phyloP scores from a whole-genome alignment of 2,113 vertebrate species.

The Etheostoma cragini region DNA sequence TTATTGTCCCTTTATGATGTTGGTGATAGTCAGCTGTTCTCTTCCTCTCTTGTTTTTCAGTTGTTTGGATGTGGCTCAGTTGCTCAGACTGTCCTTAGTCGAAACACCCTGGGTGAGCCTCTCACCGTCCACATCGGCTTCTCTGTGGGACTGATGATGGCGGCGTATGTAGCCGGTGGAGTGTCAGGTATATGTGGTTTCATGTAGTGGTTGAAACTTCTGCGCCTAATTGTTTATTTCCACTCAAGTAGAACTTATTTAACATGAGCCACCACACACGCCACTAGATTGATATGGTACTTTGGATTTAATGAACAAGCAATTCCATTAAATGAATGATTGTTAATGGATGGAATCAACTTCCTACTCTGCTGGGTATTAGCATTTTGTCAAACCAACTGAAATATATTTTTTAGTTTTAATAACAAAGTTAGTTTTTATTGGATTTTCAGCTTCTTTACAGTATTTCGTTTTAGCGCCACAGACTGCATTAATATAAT shows the following conservation, averaged over 20 bases:
- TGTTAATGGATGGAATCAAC: background rate
- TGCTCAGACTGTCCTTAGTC: slow-evolving; percentile 91
- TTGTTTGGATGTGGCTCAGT: slow-evolving; percentile 90
- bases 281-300: background rate
- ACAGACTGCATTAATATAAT: slow-evolving; percentile 33
- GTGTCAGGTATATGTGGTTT: slow-evolving; percentile 88
- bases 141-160: slow-evolving; percentile 89
- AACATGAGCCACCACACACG: background rate
- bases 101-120: slow-evolving; percentile 86
- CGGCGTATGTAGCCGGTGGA: slow-evolving; percentile 89
- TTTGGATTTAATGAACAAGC: background rate
- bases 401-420: background rate
- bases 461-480: background rate
- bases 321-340: background rate
- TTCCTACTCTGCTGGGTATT: background rate
- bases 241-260: background rate
- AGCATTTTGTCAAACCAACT: slow-evolving; percentile 9
- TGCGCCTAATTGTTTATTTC: background rate
- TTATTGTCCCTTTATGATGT: background rate
- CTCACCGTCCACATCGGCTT: slow-evolving; percentile 89
- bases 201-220: background rate
- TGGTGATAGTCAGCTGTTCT: background rate
- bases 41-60: slow-evolving; percentile 57
- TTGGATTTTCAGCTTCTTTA: slow-evolving; percentile 10
- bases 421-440: slow-evolving; percentile 20